Evolutionary conservation across 2,888 invertebrate species (phyloP).

Genomic region (Amphipoea lucens): DNA sequence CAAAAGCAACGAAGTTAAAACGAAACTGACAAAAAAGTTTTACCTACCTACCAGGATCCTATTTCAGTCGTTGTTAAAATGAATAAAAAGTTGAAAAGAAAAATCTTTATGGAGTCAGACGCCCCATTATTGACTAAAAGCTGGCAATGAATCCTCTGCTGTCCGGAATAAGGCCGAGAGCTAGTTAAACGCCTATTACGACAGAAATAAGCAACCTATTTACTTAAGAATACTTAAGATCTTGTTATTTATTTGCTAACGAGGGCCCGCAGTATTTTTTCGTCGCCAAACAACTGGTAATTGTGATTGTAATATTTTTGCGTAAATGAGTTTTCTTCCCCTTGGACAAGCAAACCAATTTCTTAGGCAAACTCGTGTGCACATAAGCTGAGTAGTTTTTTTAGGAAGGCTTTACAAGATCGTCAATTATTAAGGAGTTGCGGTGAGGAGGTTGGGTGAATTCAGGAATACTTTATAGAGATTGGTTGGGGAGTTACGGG

Average conservation of each 20-base stretch:
- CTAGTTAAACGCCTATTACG: constrained; percentile 48
- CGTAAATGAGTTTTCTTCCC: constrained; percentile 38
- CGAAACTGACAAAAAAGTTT: not conserved
- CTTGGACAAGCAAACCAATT: constrained; percentile 21
- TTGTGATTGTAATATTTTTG: constrained; percentile 33
- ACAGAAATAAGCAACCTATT: constrained; percentile 46
- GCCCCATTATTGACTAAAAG: constrained; percentile 40
- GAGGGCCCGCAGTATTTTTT: constrained; percentile 25
- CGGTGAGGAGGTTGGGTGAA: constrained; percentile 25
- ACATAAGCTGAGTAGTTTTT: constrained; percentile 24
- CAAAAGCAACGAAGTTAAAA: not conserved
- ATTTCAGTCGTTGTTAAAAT: not conserved
- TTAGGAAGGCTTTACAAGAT: constrained; percentile 25
- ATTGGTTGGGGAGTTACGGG: constrained; percentile 24
- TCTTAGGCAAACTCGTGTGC: constrained; percentile 18
- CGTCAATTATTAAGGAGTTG: constrained; percentile 56
- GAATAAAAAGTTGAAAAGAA: constrained; percentile 12
- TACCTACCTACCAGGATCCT: not conserved
- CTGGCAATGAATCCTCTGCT: constrained; percentile 40
- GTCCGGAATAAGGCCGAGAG: constrained; percentile 33
- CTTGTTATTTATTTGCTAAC: constrained; percentile 49
- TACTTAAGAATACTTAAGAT: constrained; percentile 43
- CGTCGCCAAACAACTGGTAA: constrained; percentile 44
- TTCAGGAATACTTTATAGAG: constrained; percentile 56
- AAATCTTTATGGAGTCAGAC: constrained; percentile 18